Evolutionary conservation across 2,797 vertebrate species (phyloP), one percentile per base, ranked within the genome.

Genomic region (Echiichthys vipera): DNA sequence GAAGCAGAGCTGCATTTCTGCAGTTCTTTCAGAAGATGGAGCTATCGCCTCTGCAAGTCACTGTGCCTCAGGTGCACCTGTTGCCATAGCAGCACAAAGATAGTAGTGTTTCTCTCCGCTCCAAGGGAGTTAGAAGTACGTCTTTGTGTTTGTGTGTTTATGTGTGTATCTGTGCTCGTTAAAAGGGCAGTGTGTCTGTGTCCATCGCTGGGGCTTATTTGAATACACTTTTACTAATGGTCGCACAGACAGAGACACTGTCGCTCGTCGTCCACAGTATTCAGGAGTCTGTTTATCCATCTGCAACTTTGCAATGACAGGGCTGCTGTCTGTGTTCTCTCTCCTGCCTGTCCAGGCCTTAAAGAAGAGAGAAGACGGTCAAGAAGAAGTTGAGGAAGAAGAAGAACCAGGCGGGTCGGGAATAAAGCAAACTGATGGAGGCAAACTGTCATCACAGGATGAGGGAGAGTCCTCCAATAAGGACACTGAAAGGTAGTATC

Each of bases 301-400:
- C 29, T 43, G 32, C n/a, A 70, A 75, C 76, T 83, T 74, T 70
- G 45, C 22, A 74, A 97, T 99, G 96, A 98, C 95, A 3, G 96
- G 96, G 58, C 95, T 99, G 85, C 90, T 98, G 69, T 98, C 94
- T 87, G 82, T 97, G 37, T 92, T 98, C 62, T 97, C 95, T 73
- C 95, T 95, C 70, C 90, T 98, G 36, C 95, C 96, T 49, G 89
- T 98, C n/a, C 88, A 91, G 84, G 93, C 94, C 81, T 83, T 95
- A 80, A 84, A 80, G 71, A 94, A 94, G 95, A 86, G 74, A 72
- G 93, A 85, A 81, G 88, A 75, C 0, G 15, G n/a, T 22, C 65
- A 70, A 40, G 65, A 63, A 70, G 57, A 79, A 53, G 43, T 29
- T 53, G 78, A 62, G 47, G 63, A 83, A 42, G 75, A 73, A 57